Evolutionary conservation across 1,140 invertebrate species (phyloP), one percentile per base, ranked within the genome.

Genomic region (Ephestia elutella): DNA sequence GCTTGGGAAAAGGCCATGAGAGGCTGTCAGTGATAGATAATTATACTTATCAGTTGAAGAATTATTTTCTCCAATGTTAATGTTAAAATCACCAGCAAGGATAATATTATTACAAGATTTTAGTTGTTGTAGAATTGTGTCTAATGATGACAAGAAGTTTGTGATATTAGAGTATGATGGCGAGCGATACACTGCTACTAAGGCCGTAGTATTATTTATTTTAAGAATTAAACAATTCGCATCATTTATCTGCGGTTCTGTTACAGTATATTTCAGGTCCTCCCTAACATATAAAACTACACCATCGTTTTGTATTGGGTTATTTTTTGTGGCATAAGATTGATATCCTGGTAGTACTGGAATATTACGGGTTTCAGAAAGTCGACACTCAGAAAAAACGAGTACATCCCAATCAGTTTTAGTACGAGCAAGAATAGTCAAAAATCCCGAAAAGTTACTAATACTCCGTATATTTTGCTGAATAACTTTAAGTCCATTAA

Each of bases 61-160:
- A n/a, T 8, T 56, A 21, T 56, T 48, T 25, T 18, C 18, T n/a
- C 32, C 20, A 11, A 57, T 49, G 30, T 57, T 57, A n/a, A 57
- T 57, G 15, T 57, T 57, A n/a, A 57, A 28, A 11, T 57, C 56
- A 4, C 55, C 55, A 21, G 38, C 7, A 4, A 56, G 17, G 0
- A 56, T 19, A 10, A 56, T 18, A 19, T 18, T 48, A n/a, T 56
- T 44, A 2, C 15, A 30, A 11, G 30, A 13, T 25, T 56, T 56
- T 8, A 48, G 5, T 48, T 11, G 10, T 44, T 21, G 3, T 5
- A 56, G 13, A 8, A 35, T 20, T 3, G 0, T 56, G 8, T 56
- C 55, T 4, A 56, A 18, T n/a, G 17, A 35, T 13, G 17, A 0
- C 20, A 28, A 28, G 15, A 49, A 56, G 49, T 48, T 49, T 1